Evolutionary conservation across 2,797 vertebrate genomes (phyloP).

Genomic region (Xenopus petersii): DNA sequence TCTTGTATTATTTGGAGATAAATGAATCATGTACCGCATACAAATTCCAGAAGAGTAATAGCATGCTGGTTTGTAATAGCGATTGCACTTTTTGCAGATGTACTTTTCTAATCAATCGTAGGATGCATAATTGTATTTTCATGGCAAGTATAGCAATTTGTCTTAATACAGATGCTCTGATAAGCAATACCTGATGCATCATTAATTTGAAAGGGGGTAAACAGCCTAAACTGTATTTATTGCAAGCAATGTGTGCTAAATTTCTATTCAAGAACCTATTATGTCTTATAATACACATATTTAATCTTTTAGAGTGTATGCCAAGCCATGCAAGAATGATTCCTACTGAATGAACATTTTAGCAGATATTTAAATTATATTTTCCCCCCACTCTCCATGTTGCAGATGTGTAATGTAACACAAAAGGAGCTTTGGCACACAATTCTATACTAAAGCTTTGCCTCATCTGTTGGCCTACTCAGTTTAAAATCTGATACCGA

Average conservation of each 20-base stretch:
- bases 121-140: constrained; percentile 47
- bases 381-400: no score
- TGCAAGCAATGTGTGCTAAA: constrained; percentile 28
- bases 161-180: constrained; percentile 22
- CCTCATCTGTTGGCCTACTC: no score
- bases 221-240: constrained; percentile 31
- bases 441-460: no score
- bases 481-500: no score
- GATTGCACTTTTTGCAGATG: constrained; percentile 35
- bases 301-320: constrained; percentile 29
- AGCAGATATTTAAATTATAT: no score
- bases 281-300: constrained; percentile 2
- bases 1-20: constrained; percentile 38
- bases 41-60: constrained; percentile 29
- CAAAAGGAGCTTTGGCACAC: no score
- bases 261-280: constrained; percentile 29
- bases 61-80: constrained; percentile 32
- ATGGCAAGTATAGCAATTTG: constrained; percentile 28
- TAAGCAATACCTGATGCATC: constrained; percentile 49
- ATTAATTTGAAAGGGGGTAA: constrained; percentile 47
- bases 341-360: background rate
- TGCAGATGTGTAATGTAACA: no score
- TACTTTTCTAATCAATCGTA: constrained; percentile 33
- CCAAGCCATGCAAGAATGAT: background rate
- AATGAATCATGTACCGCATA: constrained; percentile 35